Evolutionary conservation across 2,113 vertebrate genomes (phyloP).

Genomic region (Ahaetulla prasina): DNA sequence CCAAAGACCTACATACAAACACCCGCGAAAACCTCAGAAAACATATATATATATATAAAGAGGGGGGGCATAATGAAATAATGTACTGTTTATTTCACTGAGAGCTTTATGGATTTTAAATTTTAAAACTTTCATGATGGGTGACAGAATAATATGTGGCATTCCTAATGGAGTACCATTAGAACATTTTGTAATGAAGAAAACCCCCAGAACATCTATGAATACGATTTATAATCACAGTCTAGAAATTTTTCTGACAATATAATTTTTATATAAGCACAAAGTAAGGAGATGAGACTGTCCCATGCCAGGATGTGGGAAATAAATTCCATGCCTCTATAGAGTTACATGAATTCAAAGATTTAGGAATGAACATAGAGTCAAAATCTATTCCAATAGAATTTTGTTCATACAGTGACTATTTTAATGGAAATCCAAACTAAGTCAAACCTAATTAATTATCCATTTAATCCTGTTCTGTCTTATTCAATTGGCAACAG

Average conservation of each 20-base stretch:
- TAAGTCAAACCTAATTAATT: neutral
- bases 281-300: neutral
- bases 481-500: neutral
- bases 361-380: neutral
- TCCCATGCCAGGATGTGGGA: neutral
- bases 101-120: neutral
- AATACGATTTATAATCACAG: neutral
- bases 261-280: neutral
- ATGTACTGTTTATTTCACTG: neutral
- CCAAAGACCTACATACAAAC: no score
- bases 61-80: neutral
- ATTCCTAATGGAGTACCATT: neutral
- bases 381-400: neutral
- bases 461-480: neutral
- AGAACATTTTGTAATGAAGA: neutral
- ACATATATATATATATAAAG: neutral
- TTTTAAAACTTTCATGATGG: neutral
- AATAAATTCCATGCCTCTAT: neutral
- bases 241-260: neutral
- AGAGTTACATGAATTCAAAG: no score
- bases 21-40: no score
- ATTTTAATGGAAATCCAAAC: neutral
- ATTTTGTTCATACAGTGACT: neutral
- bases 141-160: neutral
- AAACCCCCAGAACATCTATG: neutral